Percentiles rank a stretch among this genome's conserved stretches.
phyloP scores from a whole-genome alignment of 2,888 invertebrate genomes.

The Mesoligia furuncula region DNA sequence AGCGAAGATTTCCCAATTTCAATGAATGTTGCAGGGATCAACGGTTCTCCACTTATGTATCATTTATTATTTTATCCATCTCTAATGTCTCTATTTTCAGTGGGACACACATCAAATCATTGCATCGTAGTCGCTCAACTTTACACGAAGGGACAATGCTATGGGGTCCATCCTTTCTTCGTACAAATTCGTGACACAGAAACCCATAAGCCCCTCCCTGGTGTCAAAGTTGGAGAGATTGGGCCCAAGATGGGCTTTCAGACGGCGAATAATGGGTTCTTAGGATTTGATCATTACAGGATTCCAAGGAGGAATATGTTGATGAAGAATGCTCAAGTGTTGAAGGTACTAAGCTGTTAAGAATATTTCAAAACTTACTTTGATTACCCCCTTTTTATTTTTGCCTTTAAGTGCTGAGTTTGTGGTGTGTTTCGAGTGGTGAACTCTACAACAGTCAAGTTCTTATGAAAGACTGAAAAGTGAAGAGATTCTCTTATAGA shows the following conservation, averaged over 20 bases:
- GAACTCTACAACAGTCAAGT: not conserved
- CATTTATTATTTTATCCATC: not conserved
- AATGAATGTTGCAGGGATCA: too few species aligned
- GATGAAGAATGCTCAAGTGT: constrained; percentile 97
- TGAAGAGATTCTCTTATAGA: not conserved
- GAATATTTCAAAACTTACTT: not conserved
- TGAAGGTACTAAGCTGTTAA: constrained; percentile 78
- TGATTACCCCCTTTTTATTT: not conserved
- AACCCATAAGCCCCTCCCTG: constrained; percentile 95
- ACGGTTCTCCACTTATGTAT: not conserved
- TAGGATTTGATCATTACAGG: constrained; percentile 95
- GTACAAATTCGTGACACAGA: constrained; percentile 96
- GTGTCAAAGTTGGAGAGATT: constrained; percentile 97
- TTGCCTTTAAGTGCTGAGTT: not conserved
- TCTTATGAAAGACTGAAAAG: not conserved
- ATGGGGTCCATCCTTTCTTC: constrained; percentile 97
- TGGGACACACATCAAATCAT: constrained; percentile 97
- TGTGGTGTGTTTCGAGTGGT: not conserved
- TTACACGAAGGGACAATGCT: constrained; percentile 93
- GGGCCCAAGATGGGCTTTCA: constrained; percentile 97
- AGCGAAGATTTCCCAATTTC: too few species aligned
- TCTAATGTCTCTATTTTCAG: constrained; percentile 84
- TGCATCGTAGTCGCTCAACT: constrained; percentile 97
- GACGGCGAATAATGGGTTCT: constrained; percentile 96
- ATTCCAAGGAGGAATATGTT: constrained; percentile 97